phyloP scores from a whole-genome alignment of 2,888 invertebrate species.

The Chaitophorus viminalis region DNA sequence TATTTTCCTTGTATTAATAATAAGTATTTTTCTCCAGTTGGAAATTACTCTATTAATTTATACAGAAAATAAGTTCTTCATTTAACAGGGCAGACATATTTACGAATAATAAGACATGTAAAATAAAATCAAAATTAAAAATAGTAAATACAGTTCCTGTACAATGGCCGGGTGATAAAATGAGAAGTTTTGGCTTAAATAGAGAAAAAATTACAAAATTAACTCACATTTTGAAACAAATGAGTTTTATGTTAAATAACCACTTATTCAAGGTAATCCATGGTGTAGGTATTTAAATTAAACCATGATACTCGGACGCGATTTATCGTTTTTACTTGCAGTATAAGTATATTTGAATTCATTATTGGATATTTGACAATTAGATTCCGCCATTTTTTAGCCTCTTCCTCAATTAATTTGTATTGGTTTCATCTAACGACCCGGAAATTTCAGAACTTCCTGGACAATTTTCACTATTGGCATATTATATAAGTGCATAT shows the following conservation, averaged over 20 bases:
- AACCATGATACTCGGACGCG: neutral
- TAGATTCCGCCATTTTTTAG: neutral
- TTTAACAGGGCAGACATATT: too few species aligned
- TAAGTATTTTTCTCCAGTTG: too few species aligned
- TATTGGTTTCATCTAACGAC: neutral
- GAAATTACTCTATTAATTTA: too few species aligned
- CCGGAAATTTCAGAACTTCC: slow-evolving; percentile 14
- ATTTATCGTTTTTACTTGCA: neutral
- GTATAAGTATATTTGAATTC: neutral
- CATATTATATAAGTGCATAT: neutral
- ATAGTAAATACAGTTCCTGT: too few species aligned
- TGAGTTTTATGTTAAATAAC: neutral
- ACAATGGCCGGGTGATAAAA: too few species aligned
- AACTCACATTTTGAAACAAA: neutral
- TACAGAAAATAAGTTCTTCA: too few species aligned
- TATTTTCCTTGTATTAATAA: too few species aligned
- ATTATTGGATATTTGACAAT: neutral
- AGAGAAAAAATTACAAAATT: neutral
- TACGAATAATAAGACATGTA: too few species aligned
- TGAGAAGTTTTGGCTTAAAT: too few species aligned
- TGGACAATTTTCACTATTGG: neutral
- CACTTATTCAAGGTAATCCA: neutral
- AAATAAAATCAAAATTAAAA: too few species aligned
- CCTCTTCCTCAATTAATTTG: neutral
- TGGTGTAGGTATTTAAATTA: neutral